Evolutionary conservation across 2,888 invertebrate species (phyloP), one percentile per base, ranked within the genome.

Genomic region (Eupithecia subfuscata): DNA sequence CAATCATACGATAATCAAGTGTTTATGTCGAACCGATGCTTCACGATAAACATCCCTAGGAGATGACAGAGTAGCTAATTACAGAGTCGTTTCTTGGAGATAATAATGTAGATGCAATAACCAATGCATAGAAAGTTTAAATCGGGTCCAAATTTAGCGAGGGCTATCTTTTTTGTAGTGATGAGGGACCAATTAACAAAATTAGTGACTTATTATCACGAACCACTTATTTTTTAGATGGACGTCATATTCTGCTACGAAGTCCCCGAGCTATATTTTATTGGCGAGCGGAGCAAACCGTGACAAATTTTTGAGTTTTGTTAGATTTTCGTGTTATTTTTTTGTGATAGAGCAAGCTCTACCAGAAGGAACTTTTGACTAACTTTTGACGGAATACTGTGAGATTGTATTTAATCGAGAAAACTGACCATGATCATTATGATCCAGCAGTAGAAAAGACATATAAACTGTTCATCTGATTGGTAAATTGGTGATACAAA

Each of bases 1-100:
- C 72, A 75, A 80, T 78, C 73, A 73, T 73, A 70, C 30, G 25
- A 69, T 52, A 60, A 73, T 69, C 68, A 68, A 52, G 70, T 45
- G 70, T 68, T 68, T 68, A 18, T 64, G 9, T 64, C 25, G 25
- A 60, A 34, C 18, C 34, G 64, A 60, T 56, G 22, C 22, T 22
- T 56, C 22, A 22, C 12, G 56, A 22, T 56, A 22, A 52, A 22
- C 56, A 56, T 12, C 56, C 56, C 56, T 22, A 22, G 22, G 22
- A 56, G 22, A 22, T 22, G 22, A 56, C 4, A 12, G 56, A 22
- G 56, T 22, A 7, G 37, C 37, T 37, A 22, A 22, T 22, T 56
- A 52, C 22, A 12, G 8, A 18, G 11, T 52, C 5, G 11, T 56
- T 56, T 56, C 18, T 52, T 52, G n/a, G n/a, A 4, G n/a, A 52